These are phyloP conservation scores for Propithecus deckenii DNA, from an alignment of 2,797 vertebrate species.

Conservation along the genomic window DNA sequence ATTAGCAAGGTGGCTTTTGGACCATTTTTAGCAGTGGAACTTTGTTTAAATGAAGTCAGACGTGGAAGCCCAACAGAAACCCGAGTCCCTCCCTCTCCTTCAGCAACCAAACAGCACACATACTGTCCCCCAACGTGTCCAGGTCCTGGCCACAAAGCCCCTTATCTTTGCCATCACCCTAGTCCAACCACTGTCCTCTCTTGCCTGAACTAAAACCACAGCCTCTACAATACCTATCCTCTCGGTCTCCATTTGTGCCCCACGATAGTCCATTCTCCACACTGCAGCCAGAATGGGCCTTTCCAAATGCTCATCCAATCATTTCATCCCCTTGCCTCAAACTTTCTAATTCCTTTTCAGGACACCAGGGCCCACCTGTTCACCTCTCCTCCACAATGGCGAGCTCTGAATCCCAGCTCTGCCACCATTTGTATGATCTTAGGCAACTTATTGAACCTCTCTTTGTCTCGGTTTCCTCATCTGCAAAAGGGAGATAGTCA, in stretches of 20 bases:
- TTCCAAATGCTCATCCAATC: neutral
- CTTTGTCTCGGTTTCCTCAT: neutral
- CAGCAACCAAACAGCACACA: neutral
- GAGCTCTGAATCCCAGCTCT: neutral
- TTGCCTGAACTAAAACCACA: neutral
- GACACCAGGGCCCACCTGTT: neutral
- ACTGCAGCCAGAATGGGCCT: neutral
- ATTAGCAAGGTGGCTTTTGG: neutral
- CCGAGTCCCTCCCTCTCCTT: neutral
- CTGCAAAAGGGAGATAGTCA: neutral
- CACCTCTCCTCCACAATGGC: neutral
- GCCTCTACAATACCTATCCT: neutral
- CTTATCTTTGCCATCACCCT: neutral
- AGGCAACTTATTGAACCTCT: neutral
- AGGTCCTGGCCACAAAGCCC: neutral
- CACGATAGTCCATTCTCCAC: neutral
- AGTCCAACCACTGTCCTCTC: neutral
- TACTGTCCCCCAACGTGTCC: neutral
- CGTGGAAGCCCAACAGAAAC: neutral
- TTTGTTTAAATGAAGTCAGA: neutral
- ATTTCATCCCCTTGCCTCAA: neutral
- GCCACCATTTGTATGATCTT: neutral
- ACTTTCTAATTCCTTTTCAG: neutral
- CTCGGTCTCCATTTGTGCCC: neutral
- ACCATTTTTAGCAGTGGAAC: neutral